Evolutionary conservation across 2,113 vertebrate genomes (phyloP).

Genomic region (Poeciliopsis prolifica): DNA sequence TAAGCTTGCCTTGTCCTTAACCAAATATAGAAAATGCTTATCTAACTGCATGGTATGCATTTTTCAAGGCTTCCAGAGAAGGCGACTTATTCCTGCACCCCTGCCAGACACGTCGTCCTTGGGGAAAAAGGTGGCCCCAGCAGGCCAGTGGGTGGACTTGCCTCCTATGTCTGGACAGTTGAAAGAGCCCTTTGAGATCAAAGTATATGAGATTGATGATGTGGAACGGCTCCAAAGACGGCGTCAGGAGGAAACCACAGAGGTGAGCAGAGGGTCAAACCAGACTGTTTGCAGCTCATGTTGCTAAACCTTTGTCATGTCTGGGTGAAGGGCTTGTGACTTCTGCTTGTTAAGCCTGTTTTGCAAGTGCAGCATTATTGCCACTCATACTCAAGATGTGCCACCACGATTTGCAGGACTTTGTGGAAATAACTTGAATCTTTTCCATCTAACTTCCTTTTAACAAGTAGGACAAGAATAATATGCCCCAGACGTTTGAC

Average conservation of each 20-base stretch:
- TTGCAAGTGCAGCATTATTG: conserved; percentile 51
- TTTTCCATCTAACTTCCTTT: conserved; percentile 66
- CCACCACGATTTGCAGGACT: conserved; percentile 18
- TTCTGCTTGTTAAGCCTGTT: conserved; percentile 51
- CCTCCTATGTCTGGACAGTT: conserved; percentile 90
- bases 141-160: conserved; percentile 96
- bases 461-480: conserved; percentile 64
- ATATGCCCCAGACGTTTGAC: conserved; percentile 68
- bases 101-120: conserved; percentile 89
- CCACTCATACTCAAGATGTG: conserved; percentile 38
- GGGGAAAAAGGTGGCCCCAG: conserved; percentile 86
- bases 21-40: neutral
- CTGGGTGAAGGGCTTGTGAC: conserved; percentile 37
- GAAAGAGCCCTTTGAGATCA: conserved; percentile 98
- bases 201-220: conserved; percentile 98
- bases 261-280: conserved; percentile 81
- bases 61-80: conserved; percentile 89
- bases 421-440: conserved; percentile 65
- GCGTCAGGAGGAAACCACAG: conserved; percentile 84
- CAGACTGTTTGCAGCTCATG: conserved; percentile 30
- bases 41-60: conserved; percentile 30
- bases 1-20: neutral
- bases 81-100: conserved; percentile 91
- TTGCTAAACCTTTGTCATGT: conserved; percentile 36
- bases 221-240: conserved; percentile 92